Conservation (phyloP, 2,888 invertebrate genomes). For the Notodonta ziczac region DNA sequence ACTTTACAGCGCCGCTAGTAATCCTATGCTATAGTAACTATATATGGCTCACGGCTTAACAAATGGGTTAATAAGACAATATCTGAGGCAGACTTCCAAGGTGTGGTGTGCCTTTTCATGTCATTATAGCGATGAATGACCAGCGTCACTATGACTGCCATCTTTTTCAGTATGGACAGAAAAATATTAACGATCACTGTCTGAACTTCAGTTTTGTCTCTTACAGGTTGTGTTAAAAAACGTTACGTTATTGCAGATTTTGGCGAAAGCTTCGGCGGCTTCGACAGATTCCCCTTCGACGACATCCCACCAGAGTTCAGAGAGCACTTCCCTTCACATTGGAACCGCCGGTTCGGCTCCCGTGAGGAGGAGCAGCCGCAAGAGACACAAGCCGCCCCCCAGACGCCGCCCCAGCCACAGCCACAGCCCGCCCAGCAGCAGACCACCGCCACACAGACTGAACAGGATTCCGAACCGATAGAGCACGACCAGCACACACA, state of each 20-base stretch:
- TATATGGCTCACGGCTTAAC: too few relatives aligned
- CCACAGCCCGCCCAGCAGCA: constrained; percentile 56
- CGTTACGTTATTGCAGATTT: constrained; percentile 75
- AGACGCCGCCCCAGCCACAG: constrained; percentile 42
- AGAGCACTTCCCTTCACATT: constrained; percentile 77
- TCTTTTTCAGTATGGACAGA: too few relatives aligned
- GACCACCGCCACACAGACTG: constrained; percentile 74
- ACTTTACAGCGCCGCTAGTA: too few relatives aligned
- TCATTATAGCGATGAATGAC: too few relatives aligned
- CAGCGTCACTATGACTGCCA: too few relatives aligned
- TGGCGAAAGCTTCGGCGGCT: constrained; percentile 76
- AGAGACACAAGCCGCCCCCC: constrained; percentile 46
- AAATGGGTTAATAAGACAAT: too few relatives aligned
- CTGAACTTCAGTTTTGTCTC: too few relatives aligned
- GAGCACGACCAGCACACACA: constrained; percentile 51
- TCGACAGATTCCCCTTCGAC: constrained; percentile 82
- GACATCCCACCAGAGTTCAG: constrained; percentile 80
- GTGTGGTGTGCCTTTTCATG: too few relatives aligned
- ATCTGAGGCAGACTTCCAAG: too few relatives aligned
- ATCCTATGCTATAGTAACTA: too few relatives aligned
- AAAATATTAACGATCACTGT: too few relatives aligned
- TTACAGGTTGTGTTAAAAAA: constrained; percentile 47
- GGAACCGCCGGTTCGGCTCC: constrained; percentile 69
- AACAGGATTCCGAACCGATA: constrained; percentile 55
- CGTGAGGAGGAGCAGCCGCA: constrained; percentile 63